Percentiles rank a stretch among this genome's conserved stretches.
phyloP scores from a whole-genome alignment of 1,140 invertebrate genomes.

The Globodera rostochiensis region DNA sequence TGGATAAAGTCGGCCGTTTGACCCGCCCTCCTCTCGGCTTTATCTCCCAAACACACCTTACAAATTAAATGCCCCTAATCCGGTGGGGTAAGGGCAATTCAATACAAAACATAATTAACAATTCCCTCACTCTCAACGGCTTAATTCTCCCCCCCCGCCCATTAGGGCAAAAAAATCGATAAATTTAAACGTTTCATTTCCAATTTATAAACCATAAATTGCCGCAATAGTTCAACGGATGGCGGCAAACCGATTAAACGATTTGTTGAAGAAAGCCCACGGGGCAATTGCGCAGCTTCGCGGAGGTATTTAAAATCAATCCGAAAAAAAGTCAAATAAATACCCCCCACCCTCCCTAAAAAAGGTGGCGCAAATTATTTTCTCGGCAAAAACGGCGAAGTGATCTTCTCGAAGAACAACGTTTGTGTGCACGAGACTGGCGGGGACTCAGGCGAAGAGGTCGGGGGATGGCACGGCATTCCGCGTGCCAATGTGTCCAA shows the following conservation, averaged over 20 bases:
- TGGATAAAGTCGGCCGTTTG: too few relatives aligned
- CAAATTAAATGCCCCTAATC: too few relatives aligned
- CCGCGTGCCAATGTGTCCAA: neutral
- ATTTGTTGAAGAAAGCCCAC: slow-evolving; percentile 62
- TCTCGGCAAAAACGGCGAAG: slow-evolving; percentile 61
- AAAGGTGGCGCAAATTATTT: slow-evolving; percentile 57
- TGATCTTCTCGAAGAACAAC: slow-evolving; percentile 76
- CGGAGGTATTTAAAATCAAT: slow-evolving; percentile 38
- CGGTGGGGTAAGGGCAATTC: too few relatives aligned
- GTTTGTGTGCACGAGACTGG: slow-evolving; percentile 88
- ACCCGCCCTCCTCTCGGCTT: too few relatives aligned
- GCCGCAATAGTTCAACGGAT: neutral
- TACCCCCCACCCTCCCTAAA: neutral
- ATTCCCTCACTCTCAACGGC: neutral
- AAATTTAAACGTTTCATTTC: neutral
- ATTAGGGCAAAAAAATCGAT: neutral
- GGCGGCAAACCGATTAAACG: slow-evolving; percentile 48
- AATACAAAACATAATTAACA: too few relatives aligned
- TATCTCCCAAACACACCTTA: too few relatives aligned
- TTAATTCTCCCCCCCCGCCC: neutral
- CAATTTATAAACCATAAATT: neutral
- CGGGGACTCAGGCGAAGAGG: slow-evolving; percentile 71
- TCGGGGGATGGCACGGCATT: slow-evolving; percentile 70
- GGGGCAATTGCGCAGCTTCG: slow-evolving; percentile 57
- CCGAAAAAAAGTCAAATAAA: neutral